Evolutionary conservation across 2,888 invertebrate species (phyloP), one percentile per base, ranked within the genome.

Genomic region (Tetheella fluctuosa): DNA sequence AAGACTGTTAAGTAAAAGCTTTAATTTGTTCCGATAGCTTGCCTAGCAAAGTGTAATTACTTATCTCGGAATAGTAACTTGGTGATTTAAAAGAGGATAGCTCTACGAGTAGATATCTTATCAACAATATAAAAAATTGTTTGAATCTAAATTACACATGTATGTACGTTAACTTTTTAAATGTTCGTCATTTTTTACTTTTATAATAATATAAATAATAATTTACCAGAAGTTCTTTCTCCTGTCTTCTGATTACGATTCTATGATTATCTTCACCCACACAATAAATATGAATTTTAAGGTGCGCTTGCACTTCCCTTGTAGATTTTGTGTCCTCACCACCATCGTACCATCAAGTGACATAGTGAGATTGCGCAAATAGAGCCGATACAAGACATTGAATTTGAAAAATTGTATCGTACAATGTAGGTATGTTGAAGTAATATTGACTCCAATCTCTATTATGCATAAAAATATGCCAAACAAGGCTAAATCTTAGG

Each of bases 21-120:
- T 64, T 63, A 71, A 67, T 67, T 70, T 63, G 54, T 60, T 64
- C 61, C 62, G 59, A 66, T 68, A 68, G 65, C 61, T 63, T 65
- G 57, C 59, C 59, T 58, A 55, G 62, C 59, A 64, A 39, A 53
- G 39, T 42, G 59, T 54, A 54, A 34, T 59, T 54, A 59, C 53
- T 54, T 59, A 53, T 59, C 53, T 20, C 48, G 20, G 12, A n/a
- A 48, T 54, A 48, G 23, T 59, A 54, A 54, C 20, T 39, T 30
- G 20, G 54, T 13, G 13, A 34, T 34, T 13, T 34, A 34, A n/a
- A 34, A 34, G 34, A 17, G 37, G 17, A 25, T 55, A 34, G 55
- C 37, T 54, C 34, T 5, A 10, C n/a, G n/a, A n/a, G n/a, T n/a
- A n/a, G n/a, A n/a, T 53, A 52, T 53, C 37, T 60, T 57, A 57